A percentile compares a stretch with the other conserved stretches of the same genome.
These are phyloP conservation scores for Heteromyza rotundicornis DNA, from an alignment of 2,888 invertebrate species.

Conservation along the genomic window DNA sequence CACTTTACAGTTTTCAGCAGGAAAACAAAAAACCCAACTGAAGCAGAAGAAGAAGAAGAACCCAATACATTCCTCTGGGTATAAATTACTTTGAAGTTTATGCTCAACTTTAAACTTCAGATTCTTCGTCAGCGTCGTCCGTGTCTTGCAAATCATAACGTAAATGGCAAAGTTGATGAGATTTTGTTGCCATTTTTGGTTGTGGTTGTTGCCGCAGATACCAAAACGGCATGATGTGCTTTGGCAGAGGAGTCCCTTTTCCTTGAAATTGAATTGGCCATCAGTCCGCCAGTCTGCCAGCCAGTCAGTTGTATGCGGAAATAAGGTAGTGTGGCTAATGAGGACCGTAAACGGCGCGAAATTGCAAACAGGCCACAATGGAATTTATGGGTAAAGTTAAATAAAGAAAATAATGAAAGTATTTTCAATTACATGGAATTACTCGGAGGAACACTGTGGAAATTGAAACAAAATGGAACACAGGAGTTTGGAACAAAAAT, in stretches of 20 bases:
- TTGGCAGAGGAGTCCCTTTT: background rate
- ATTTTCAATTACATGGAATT: no score
- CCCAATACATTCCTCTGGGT: background rate
- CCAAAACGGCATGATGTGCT: background rate
- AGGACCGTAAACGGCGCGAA: constrained; percentile 36
- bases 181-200: constrained; percentile 56
- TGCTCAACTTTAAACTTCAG: background rate
- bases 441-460: no score
- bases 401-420: no score
- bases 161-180: constrained; percentile 56
- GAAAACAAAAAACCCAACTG: background rate
- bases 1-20: background rate
- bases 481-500: no score
- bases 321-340: constrained; percentile 30
- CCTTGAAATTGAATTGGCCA: constrained; percentile 12
- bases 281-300: background rate
- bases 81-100: background rate
- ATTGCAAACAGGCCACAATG: no score
- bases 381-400: no score
- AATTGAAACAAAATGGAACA: no score
- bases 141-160: constrained; percentile 26
- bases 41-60: background rate
- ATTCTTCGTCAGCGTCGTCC: background rate
- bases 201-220: background rate
- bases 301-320: constrained; percentile 17